A percentile compares a stretch with the other conserved stretches of the same genome.
These are phyloP conservation scores for Geotrupes spiniger DNA, from an alignment of 2,888 invertebrate species.

Conservation along the genomic window DNA sequence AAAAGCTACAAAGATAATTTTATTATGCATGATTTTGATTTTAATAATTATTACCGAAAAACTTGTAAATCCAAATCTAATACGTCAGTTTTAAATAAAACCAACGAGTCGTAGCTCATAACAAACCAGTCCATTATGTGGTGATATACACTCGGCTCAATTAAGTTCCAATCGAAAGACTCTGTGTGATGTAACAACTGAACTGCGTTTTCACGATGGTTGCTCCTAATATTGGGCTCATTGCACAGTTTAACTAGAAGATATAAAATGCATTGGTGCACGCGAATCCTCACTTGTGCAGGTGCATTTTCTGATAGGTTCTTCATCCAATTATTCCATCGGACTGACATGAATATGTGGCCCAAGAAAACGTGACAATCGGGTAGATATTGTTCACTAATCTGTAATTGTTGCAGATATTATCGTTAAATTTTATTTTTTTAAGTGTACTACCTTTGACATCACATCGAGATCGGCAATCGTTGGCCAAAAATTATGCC, in stretches of 20 bases:
- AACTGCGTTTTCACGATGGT: conserved; percentile 52
- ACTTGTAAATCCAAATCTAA: conserved; percentile 59
- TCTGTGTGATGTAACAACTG: conserved; percentile 58
- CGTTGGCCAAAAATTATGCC: conserved; percentile 69
- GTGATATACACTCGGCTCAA: conserved; percentile 62
- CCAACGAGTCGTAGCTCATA: conserved; percentile 67
- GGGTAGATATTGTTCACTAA: conserved; percentile 64
- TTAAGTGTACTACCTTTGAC: conserved; percentile 54
- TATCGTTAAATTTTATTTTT: neutral
- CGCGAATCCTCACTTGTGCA: conserved; percentile 46
- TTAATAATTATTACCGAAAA: conserved; percentile 53
- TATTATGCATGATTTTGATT: neutral
- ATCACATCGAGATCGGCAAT: conserved; percentile 66
- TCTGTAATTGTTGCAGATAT: conserved; percentile 40
- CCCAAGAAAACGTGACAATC: conserved; percentile 71
- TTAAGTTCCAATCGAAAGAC: conserved; percentile 62
- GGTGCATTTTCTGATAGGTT: conserved; percentile 49
- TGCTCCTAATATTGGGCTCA: conserved; percentile 63
- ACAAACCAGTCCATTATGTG: conserved; percentile 72
- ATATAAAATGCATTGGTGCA: conserved; percentile 64
- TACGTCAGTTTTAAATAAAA: conserved; percentile 57
- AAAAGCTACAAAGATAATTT: conserved; percentile 50
- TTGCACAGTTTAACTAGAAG: conserved; percentile 70
- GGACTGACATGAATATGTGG: conserved; percentile 64
- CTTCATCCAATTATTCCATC: conserved; percentile 65